Evolutionary conservation across 2,797 vertebrate species (phyloP).

Genomic region (Acrossocheilus fasciatus): DNA sequence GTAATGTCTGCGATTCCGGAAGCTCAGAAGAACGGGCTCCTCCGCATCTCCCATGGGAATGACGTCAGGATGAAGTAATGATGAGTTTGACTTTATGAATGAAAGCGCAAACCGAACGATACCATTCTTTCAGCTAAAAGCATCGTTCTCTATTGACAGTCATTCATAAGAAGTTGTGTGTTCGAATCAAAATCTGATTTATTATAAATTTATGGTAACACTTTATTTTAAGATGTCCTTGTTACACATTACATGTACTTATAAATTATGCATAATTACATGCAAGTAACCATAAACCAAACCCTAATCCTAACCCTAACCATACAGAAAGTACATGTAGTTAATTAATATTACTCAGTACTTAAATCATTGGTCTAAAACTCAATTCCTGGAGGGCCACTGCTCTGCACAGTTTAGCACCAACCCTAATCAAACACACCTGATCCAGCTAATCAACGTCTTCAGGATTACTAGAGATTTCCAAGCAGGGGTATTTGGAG

Average conservation of each 20-base stretch:
- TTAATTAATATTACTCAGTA: not conserved
- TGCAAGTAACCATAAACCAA: not conserved
- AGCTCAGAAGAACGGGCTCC: slow-evolving; percentile 54
- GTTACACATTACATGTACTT: not conserved
- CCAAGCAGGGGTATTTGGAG: not conserved
- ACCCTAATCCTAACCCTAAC: not conserved
- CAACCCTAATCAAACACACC: no score
- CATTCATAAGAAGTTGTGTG: not conserved
- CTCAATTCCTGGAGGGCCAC: not conserved
- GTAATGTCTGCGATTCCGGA: slow-evolving; percentile 57
- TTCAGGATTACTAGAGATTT: not conserved
- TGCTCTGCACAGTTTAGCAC: no score
- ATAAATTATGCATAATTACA: not conserved
- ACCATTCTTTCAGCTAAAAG: not conserved
- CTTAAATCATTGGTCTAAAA: not conserved
- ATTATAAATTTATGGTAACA: not conserved
- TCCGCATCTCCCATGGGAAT: slow-evolving; percentile 30
- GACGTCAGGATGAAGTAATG: slow-evolving; percentile 62
- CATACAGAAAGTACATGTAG: not conserved
- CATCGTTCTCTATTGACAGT: not conserved
- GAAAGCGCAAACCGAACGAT: slow-evolving; percentile 23
- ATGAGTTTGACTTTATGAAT: slow-evolving; percentile 59
- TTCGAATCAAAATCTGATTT: not conserved
- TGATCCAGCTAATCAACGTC: no score
- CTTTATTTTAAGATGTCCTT: not conserved